Percentiles rank a stretch among this genome's conserved stretches.
phyloP scores from a whole-genome alignment of 2,888 invertebrate species.

The Aphodius sticticus region DNA sequence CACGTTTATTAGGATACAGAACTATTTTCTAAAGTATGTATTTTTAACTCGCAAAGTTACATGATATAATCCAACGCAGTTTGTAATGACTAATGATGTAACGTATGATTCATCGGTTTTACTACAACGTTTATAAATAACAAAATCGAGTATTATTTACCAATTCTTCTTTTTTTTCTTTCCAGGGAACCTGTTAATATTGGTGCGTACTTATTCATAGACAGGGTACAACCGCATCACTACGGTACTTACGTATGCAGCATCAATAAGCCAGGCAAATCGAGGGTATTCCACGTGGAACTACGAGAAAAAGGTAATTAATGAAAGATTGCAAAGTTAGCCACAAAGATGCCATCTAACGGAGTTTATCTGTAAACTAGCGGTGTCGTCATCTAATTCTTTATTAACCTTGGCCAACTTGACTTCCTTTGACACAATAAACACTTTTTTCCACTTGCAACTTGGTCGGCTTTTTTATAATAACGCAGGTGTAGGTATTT shows the following conservation, averaged over 20 bases:
- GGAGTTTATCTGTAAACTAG: neutral
- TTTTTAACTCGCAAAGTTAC: neutral
- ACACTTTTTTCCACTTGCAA: neutral
- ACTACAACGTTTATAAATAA: neutral
- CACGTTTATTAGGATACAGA: neutral
- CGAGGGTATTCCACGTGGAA: conserved; percentile 62
- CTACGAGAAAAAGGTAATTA: conserved; percentile 66
- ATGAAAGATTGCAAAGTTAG: neutral
- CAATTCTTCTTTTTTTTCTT: conserved; percentile 33
- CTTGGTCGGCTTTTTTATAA: too few relatives aligned
- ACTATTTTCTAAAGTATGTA: neutral
- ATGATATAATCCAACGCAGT: neutral
- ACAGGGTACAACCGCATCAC: conserved; percentile 68
- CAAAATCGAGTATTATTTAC: neutral
- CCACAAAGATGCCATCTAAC: neutral
- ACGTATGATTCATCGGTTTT: neutral
- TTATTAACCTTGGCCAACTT: neutral
- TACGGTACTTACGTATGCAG: conserved; percentile 77
- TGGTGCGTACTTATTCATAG: conserved; percentile 73
- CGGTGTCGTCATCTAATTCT: neutral
- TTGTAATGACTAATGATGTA: neutral
- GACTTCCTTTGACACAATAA: neutral
- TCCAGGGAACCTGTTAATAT: conserved; percentile 75
- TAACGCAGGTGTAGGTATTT: neutral
- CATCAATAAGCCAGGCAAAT: conserved; percentile 70